Conservation (phyloP, 2,797 vertebrate genomes). For the Natrix natrix region DNA sequence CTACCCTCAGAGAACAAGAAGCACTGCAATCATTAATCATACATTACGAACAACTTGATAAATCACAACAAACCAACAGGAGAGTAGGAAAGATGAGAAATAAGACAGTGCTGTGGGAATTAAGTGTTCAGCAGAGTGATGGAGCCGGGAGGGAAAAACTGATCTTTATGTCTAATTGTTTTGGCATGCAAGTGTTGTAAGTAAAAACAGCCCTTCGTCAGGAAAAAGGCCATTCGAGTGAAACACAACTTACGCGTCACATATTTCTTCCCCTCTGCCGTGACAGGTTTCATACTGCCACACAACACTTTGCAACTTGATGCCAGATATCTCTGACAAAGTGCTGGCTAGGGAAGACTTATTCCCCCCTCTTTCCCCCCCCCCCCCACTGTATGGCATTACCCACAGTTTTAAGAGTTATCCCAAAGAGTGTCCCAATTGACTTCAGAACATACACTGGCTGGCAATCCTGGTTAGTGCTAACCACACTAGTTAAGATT, state of each 20-base stretch:
- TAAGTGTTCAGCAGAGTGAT: background rate
- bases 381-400: background rate
- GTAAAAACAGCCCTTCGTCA: background rate
- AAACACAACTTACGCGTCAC: background rate
- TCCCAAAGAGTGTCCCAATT: background rate
- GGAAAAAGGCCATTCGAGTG: background rate
- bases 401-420: background rate
- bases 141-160: background rate
- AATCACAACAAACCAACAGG: background rate
- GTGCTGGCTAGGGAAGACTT: background rate
- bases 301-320: background rate
- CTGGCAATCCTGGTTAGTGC: background rate
- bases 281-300: background rate
- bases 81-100: background rate
- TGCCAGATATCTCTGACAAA: background rate
- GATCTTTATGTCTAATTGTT: background rate
- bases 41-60: background rate
- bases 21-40: background rate
- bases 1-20: too few relatives aligned
- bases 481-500: background rate
- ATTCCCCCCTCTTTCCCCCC: too few relatives aligned
- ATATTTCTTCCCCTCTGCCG: background rate
- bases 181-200: background rate
- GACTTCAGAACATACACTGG: background rate
- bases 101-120: background rate